Evolutionary conservation across 1,140 invertebrate genomes (phyloP), one percentile per base, ranked within the genome.

Genomic region (Oncopeltus fasciatus): DNA sequence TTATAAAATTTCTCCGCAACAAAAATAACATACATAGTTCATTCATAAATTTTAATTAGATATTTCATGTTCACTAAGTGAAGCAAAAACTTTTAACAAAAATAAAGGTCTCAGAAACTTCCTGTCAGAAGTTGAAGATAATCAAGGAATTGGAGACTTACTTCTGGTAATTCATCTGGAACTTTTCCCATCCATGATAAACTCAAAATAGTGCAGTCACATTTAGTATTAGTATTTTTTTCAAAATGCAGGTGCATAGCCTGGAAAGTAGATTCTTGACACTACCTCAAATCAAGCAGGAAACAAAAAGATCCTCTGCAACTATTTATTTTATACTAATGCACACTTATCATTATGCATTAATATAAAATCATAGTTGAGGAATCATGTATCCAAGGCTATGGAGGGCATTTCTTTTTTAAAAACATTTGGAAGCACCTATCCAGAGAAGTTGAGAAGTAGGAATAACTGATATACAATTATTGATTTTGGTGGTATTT

Each of bases 181-280:
- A 95, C 90, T 76, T 95, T 95, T 67, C 92, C 92, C 93, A 96
- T 97, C 93, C 93, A 97, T 69, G 92, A 95, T 70, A 97, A 79
- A 66, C 91, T 92, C 65, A 95, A 77, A 70, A 98, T 92, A 68
- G 90, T 88, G 76, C 92, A 95, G 77, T 97, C 93, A 75, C 91
- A 93, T 75, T 90, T 87, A 63, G 91, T 90, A 73, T 91, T 93
- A 67, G 83, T 83, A 72, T 90, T 92, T 68, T 87, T 85, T 75
- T 98, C 94, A 74, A 96, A 95, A 80, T 90, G 87, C 71, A 91
- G 80, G 82, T 91, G 87, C 88, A 91, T 91, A 74, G 64, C 66
- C 64, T 33, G 31, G 31, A 8, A 14, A 8, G 14, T 38, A 5
- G 14, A 38, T 5, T 14, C 31, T 38, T 38, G 5, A 38, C 5